A percentile compares a stretch with the other conserved stretches of the same genome.
Evolutionary conservation across 2,888 invertebrate species (phyloP).

Genomic region (Hypercompe scribonia): DNA sequence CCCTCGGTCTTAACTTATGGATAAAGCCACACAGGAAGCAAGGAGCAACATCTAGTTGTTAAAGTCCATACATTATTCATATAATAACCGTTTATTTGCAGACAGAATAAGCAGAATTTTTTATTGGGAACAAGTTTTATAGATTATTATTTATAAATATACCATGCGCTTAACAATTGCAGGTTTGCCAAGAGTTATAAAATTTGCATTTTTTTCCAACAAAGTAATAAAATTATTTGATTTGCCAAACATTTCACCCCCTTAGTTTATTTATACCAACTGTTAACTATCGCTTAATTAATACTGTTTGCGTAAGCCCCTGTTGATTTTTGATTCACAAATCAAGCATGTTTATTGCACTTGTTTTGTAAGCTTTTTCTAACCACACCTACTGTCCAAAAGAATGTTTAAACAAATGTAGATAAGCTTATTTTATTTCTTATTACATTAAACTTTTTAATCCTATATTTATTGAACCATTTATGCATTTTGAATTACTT

Average conservation of each 20-base stretch:
- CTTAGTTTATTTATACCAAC: constrained; percentile 54
- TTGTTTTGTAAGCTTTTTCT: constrained; percentile 41
- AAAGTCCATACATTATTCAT: constrained; percentile 7
- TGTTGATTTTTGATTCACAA: constrained; percentile 40
- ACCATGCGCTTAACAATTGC: constrained; percentile 84
- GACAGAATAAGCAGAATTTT: constrained; percentile 58
- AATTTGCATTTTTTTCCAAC: constrained; percentile 85
- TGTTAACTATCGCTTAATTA: constrained; percentile 46
- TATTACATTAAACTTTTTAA: constrained; percentile 19
- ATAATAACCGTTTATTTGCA: constrained; percentile 59
- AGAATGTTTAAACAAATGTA: constrained; percentile 24
- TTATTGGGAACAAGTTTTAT: constrained; percentile 55
- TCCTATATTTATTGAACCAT: constrained; percentile 43
- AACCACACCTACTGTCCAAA: constrained; percentile 26
- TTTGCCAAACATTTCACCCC: constrained; percentile 66
- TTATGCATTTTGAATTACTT: constrained; percentile 52
- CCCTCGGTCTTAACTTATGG: not conserved
- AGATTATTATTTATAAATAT: constrained; percentile 49
- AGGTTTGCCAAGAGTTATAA: constrained; percentile 86
- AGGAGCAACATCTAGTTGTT: constrained; percentile 9
- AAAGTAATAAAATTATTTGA: constrained; percentile 65
- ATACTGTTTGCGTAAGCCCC: constrained; percentile 59
- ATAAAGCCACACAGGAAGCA: constrained; percentile 11
- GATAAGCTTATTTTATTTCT: constrained; percentile 43
- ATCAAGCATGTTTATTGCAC: constrained; percentile 49